A percentile compares a stretch with the other conserved stretches of the same genome.
phyloP scores from a whole-genome alignment of 2,113 vertebrate genomes.

The Shinisaurus crocodilurus region DNA sequence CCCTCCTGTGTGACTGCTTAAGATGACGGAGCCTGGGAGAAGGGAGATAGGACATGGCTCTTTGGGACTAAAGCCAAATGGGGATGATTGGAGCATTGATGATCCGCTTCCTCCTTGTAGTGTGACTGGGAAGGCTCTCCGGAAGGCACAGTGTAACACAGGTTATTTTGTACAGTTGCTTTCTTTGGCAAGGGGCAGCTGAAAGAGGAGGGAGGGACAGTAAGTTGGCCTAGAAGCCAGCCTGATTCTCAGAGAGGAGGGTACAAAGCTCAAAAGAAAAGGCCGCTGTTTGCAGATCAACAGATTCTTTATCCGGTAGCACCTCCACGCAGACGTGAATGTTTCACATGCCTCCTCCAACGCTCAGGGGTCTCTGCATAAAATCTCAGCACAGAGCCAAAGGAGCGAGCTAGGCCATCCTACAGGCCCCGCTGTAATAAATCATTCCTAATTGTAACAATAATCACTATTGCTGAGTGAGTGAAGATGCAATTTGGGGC shows the following conservation, averaged over 20 bases:
- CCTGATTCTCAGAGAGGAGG: not conserved
- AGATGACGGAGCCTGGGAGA: conserved; percentile 12
- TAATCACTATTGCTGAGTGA: not conserved
- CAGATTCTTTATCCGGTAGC: conserved; percentile 11
- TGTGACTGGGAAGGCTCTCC: conserved; percentile 2
- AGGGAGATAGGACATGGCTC: conserved; percentile 1
- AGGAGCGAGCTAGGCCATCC: not conserved
- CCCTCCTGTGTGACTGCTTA: not conserved
- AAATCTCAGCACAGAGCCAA: not conserved
- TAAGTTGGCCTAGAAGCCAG: not conserved
- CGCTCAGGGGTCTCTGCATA: not conserved
- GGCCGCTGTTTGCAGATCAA: conserved; percentile 30
- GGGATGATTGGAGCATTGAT: conserved; percentile 31
- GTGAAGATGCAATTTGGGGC: too few species aligned
- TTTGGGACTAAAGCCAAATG: conserved; percentile 16
- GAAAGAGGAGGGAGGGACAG: conserved; percentile 3
- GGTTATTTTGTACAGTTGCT: conserved; percentile 18
- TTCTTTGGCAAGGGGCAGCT: conserved; percentile 23
- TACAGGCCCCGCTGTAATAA: not conserved
- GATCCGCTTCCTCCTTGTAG: conserved; percentile 8
- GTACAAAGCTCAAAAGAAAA: conserved; percentile 4
- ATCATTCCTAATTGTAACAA: not conserved
- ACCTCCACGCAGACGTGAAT: not conserved
- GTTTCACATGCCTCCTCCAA: not conserved
- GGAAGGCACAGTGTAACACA: conserved; percentile 16